Evolutionary conservation across 2,888 invertebrate genomes (phyloP).

Genomic region (Macrosoma leucophasiata): DNA sequence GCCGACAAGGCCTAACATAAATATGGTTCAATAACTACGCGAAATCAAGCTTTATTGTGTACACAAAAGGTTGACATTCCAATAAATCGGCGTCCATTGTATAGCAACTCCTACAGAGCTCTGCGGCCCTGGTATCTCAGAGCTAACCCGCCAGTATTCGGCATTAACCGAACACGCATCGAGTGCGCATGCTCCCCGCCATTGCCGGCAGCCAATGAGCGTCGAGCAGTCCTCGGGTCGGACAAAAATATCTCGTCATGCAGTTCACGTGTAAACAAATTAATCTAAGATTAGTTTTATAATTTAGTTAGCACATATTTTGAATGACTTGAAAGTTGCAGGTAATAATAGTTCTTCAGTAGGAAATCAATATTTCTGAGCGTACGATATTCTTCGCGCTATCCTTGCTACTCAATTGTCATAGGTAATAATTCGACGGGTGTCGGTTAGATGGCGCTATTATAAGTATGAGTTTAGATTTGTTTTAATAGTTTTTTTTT

Average conservation of each 20-base stretch:
- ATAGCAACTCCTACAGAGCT: slow-evolving; percentile 62
- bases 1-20: slow-evolving; percentile 51
- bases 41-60: slow-evolving; percentile 28
- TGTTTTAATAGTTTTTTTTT: slow-evolving; percentile 2
- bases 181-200: slow-evolving; percentile 72
- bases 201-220: slow-evolving; percentile 59
- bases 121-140: slow-evolving; percentile 71
- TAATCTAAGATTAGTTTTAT: slow-evolving; percentile 22
- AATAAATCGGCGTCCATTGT: slow-evolving; percentile 24
- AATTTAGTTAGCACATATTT: slow-evolving; percentile 6
- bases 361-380: too few species aligned
- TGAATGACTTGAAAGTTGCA: too few species aligned
- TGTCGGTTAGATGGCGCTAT: slow-evolving; percentile 63
- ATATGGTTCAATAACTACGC: slow-evolving; percentile 27
- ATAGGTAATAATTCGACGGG: slow-evolving; percentile 45
- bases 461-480: slow-evolving; percentile 26
- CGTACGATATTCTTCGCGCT: too few species aligned
- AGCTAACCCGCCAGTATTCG: slow-evolving; percentile 73
- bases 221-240: slow-evolving; percentile 40
- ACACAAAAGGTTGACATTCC: slow-evolving; percentile 30
- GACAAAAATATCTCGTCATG: slow-evolving; percentile 37
- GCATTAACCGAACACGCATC: slow-evolving; percentile 58
- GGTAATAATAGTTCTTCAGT: too few species aligned
- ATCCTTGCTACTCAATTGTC: slow-evolving; percentile 7
- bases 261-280: slow-evolving; percentile 28